Evolutionary conservation across 2,797 vertebrate species (phyloP).

Genomic region (Adrianichthys oophorus): DNA sequence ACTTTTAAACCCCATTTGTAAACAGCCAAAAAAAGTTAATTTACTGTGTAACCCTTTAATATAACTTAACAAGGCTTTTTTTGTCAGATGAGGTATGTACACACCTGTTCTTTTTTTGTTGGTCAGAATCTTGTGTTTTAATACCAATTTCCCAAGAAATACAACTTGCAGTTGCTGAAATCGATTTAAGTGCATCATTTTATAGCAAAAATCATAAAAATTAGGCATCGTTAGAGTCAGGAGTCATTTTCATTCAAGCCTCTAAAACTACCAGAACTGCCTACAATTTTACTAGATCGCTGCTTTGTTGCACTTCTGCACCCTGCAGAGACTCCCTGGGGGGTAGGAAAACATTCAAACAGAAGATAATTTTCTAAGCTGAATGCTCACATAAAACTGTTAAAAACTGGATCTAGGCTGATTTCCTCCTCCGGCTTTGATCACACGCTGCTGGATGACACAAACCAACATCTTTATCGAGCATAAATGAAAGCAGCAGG

Average conservation of each 20-base stretch:
- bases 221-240: too few species aligned
- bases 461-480: slow-evolving; percentile 16
- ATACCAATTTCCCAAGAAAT: too few species aligned
- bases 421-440: slow-evolving; percentile 24
- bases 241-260: neutral
- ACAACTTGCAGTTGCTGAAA: too few species aligned
- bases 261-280: neutral
- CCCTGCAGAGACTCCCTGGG: neutral
- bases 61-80: too few species aligned
- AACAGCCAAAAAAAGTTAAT: too few species aligned
- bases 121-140: too few species aligned
- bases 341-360: slow-evolving; percentile 7
- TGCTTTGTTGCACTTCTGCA: neutral
- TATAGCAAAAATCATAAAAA: too few species aligned
- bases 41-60: too few species aligned
- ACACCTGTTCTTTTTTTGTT: too few species aligned
- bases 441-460: slow-evolving; percentile 22
- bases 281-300: neutral
- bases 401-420: slow-evolving; percentile 1
- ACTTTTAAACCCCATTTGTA: too few species aligned
- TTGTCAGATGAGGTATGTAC: too few species aligned
- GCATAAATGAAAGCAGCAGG: slow-evolving; percentile 8
- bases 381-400: slow-evolving; percentile 1
- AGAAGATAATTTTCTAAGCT: slow-evolving; percentile 3
- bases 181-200: too few species aligned